Conservation (phyloP, 2,797 vertebrate genomes). For the Coccyzus lansbergi region DNA sequence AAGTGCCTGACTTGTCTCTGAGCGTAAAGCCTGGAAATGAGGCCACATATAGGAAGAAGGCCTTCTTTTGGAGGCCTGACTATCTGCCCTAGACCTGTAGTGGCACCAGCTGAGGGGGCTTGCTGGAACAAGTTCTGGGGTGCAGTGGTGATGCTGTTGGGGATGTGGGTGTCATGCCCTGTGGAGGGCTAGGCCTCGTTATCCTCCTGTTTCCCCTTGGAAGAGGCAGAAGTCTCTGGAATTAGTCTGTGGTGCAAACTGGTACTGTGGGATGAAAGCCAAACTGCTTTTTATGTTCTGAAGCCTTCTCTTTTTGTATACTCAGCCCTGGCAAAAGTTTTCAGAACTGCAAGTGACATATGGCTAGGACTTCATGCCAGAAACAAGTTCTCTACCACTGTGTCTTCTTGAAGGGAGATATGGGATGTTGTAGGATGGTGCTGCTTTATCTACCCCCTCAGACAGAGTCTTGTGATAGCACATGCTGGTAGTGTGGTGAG, state of each 20-base stretch:
- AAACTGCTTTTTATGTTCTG: background rate
- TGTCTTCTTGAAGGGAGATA: background rate
- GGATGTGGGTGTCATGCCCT: background rate
- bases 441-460: background rate
- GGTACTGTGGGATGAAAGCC: background rate
- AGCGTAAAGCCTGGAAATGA: background rate
- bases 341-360: background rate
- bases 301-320: background rate
- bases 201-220: background rate
- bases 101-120: background rate
- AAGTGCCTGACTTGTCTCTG: background rate
- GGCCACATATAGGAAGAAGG: accelerated
- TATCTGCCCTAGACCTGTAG: background rate
- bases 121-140: background rate
- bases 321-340: background rate
- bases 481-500: background rate
- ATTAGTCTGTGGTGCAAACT: background rate
- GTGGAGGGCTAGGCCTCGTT: background rate
- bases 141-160: accelerated
- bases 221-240: background rate
- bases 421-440: background rate
- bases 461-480: background rate
- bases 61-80: background rate
- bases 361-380: background rate
- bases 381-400: background rate